Base-by-base conservation (phyloP, 2,113 vertebrate species). In the Benitochromis conjunctus region DNA sequence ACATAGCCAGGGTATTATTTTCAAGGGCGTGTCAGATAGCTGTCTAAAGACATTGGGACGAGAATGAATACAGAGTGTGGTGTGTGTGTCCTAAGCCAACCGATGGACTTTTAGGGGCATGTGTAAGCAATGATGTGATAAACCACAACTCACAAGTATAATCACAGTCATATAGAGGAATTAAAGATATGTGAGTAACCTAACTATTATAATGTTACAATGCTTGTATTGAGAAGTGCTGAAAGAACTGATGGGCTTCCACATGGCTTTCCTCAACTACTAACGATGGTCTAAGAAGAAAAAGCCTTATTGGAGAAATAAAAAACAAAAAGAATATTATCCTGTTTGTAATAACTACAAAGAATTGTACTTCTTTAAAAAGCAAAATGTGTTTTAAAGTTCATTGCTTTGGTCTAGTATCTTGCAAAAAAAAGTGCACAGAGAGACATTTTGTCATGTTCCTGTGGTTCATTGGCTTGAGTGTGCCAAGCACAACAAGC, bases 1-100 rank as follows among this genome's bases (percentile, higher is more conserved):
- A 56, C 81, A n/a, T 36, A 82, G 62, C 56, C 18, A 43, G 34
- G 16, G 36, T 79, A 43, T 79, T 58, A 46, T 79, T 81, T 88
- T 71, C n/a, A 86, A 85, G 86, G 80, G 88, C 79, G 82, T 92
- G 89, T 92, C 88, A 81, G 51, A 91, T 54, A 86, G 58, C 81
- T 83, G 76, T 88, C 83, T 71, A 46, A 86, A 89, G 76, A 92
- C 87, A 83, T 38, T 86, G 83, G 57, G 53, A 78, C 4, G 36
- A 79, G 19, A 48, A 58, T 55, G 78, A 88, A 62, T 55, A 60
- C 8, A 8, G 48, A 13, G 43, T 62, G 78, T 77, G 41, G 79
- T 24, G 13, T 71, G 78, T 82, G 57, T 86, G 7, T 48, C 43
- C 5, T 48, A 31, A 62, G 18, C 38, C n/a, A 41, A 71, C 66